A percentile compares a stretch with the other conserved stretches of the same genome.
Evolutionary conservation across 2,113 vertebrate genomes (phyloP).

Genomic region (Bombycilla garrulus): DNA sequence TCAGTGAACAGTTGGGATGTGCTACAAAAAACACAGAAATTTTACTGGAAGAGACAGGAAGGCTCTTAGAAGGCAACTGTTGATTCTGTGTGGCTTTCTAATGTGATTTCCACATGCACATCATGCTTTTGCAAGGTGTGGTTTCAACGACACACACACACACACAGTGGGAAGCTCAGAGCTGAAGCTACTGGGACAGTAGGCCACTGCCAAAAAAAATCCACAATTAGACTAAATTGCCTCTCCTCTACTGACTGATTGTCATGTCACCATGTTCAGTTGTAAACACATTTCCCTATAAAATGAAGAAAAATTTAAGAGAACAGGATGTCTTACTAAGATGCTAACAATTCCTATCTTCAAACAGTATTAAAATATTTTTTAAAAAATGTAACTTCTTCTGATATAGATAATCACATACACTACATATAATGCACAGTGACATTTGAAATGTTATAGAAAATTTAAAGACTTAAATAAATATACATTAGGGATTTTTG

Average conservation of each 20-base stretch:
- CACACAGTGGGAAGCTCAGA: neutral
- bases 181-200: neutral
- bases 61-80: neutral
- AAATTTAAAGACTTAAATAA: neutral
- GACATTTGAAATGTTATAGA: neutral
- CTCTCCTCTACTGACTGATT: neutral
- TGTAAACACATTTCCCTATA: neutral
- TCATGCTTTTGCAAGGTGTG: neutral
- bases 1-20: neutral
- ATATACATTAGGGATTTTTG: neutral
- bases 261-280: neutral
- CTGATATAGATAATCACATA: neutral
- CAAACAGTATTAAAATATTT: neutral
- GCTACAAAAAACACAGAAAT: neutral
- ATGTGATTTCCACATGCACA: neutral
- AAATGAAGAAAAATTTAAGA: neutral
- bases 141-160: neutral
- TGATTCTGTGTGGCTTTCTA: neutral
- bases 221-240: neutral
- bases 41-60: neutral
- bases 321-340: neutral
- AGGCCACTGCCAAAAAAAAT: neutral
- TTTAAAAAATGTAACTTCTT: neutral
- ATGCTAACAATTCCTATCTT: neutral
- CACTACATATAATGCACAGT: neutral